Percentiles rank a stretch among this genome's conserved stretches.
Evolutionary conservation across 2,113 vertebrate genomes (phyloP).

Genomic region (Crotalus tigris): DNA sequence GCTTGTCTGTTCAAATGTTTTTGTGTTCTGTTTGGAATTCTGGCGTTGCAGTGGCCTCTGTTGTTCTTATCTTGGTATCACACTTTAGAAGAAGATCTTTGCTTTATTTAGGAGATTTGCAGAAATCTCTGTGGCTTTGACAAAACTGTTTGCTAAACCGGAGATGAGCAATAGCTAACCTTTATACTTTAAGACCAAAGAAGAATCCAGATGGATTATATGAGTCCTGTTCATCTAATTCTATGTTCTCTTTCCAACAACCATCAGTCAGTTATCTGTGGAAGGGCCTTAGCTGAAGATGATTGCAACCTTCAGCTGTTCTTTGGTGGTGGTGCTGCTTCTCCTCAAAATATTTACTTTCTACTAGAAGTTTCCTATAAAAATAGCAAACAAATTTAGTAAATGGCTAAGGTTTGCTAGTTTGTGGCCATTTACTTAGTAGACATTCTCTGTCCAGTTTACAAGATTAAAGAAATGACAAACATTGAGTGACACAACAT

Average conservation of each 20-base stretch:
- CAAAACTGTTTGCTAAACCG: neutral
- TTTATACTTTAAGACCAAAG: neutral
- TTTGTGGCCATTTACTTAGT: neutral
- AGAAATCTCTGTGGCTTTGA: neutral
- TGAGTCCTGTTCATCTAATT: neutral
- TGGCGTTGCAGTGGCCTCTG: conserved; percentile 72
- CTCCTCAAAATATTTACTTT: neutral
- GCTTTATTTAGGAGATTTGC: neutral
- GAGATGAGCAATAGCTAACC: neutral
- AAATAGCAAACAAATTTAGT: neutral
- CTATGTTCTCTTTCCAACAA: neutral
- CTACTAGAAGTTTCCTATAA: neutral
- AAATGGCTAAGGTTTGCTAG: neutral
- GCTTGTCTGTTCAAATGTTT: neutral
- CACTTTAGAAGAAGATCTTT: conserved; percentile 44
- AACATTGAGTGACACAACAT: neutral
- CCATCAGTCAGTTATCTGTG: neutral
- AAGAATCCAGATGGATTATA: neutral
- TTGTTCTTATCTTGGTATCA: conserved; percentile 63
- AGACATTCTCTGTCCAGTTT: neutral
- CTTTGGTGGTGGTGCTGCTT: neutral
- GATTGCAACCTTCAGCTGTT: neutral
- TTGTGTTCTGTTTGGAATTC: conserved; percentile 48
- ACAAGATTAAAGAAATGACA: neutral
- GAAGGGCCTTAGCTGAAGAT: neutral